These are phyloP conservation scores for Coilia nasus DNA, from an alignment of 2,797 vertebrate genomes.

Conservation along the genomic window DNA sequence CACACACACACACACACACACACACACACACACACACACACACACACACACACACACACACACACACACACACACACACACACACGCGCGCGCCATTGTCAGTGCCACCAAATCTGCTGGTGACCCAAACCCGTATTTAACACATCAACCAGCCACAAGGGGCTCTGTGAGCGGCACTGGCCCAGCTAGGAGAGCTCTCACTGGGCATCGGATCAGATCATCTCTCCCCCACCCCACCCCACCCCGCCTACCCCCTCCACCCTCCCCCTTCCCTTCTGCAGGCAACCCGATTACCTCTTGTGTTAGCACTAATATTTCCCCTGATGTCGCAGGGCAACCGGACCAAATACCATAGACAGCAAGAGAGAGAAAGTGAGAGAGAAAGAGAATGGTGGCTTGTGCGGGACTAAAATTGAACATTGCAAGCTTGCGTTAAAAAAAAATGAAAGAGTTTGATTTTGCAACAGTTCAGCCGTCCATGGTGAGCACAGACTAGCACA, in stretches of 20 bases:
- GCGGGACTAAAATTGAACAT: neutral
- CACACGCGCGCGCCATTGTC: too few species aligned
- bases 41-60: too few species aligned
- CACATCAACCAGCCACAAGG: constrained; percentile 14
- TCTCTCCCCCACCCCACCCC: too few species aligned
- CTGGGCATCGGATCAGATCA: constrained; percentile 32
- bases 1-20: neutral
- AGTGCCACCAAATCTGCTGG: neutral
- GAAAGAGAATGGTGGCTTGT: neutral
- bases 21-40: too few species aligned
- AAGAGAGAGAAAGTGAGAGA: too few species aligned
- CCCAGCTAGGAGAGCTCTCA: constrained; percentile 15
- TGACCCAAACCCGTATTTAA: constrained; percentile 27
- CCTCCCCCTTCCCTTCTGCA: constrained; percentile 31
- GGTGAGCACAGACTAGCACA: neutral
- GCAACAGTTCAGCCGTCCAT: constrained; percentile 22
- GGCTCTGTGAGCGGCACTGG: neutral
- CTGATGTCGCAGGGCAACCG: constrained; percentile 68
- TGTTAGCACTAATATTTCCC: constrained; percentile 44
- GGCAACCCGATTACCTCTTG: constrained; percentile 61
- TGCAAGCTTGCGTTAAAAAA: neutral
- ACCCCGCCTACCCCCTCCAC: too few species aligned
- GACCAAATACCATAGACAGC: constrained; percentile 39
- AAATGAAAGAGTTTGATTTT: neutral
- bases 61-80: too few species aligned